Percentiles rank a stretch among this genome's conserved stretches.
phyloP scores from a whole-genome alignment of 2,797 vertebrate species.

The Pogonophryne albipinna region DNA sequence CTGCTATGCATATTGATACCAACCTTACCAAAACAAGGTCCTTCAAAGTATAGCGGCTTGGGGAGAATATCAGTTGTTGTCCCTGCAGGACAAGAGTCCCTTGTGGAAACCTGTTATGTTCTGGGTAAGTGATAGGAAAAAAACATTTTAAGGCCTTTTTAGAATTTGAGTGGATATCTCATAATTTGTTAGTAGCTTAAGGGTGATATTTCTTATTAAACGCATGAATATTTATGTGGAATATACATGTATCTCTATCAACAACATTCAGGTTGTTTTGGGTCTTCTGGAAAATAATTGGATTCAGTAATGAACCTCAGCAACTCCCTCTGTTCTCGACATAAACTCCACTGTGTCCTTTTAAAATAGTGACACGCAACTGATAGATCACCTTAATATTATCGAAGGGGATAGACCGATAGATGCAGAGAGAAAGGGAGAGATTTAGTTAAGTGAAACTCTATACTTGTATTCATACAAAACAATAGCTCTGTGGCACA shows the following conservation, averaged over 20 bases:
- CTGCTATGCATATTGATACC: constrained; percentile 50
- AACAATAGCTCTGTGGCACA: background rate
- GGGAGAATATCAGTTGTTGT: constrained; percentile 52
- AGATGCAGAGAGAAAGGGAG: too few relatives aligned
- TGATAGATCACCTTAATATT: constrained; percentile 43
- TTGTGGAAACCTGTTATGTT: constrained; percentile 76
- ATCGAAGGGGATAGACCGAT: background rate
- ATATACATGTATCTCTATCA: constrained; percentile 78
- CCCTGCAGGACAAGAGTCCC: constrained; percentile 73
- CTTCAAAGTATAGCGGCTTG: constrained; percentile 59
- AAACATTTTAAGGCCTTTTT: constrained; percentile 78
- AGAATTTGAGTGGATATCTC: constrained; percentile 73
- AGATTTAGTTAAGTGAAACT: background rate
- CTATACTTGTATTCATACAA: too few relatives aligned
- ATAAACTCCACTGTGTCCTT: constrained; percentile 55
- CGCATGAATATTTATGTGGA: constrained; percentile 79
- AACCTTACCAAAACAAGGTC: constrained; percentile 71
- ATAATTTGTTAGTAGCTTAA: constrained; percentile 73
- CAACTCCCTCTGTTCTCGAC: constrained; percentile 68
- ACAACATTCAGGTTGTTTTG: constrained; percentile 78
- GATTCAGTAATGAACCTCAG: constrained; percentile 74
- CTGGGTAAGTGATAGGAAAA: constrained; percentile 73
- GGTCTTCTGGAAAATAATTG: constrained; percentile 72
- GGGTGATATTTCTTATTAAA: constrained; percentile 76
- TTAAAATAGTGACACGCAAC: constrained; percentile 51